Evolutionary conservation across 1,140 invertebrate genomes (phyloP), one percentile per base, ranked within the genome.

Genomic region (Drosophila carrolli): DNA sequence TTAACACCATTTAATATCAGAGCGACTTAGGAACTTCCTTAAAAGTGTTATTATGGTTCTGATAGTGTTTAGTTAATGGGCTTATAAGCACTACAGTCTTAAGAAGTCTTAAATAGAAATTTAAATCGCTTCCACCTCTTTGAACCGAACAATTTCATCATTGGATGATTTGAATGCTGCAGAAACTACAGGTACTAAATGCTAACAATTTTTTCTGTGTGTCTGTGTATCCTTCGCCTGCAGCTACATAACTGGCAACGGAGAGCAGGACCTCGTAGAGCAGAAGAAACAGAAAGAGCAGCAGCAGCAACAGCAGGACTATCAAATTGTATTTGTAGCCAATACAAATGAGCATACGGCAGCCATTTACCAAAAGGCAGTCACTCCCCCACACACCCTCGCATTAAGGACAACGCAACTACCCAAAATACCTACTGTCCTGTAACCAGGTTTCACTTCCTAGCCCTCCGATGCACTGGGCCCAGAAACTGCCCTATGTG

Each of bases 251-350:
- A 35, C 35, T n/a, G 13, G 16, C 9, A 32, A 46, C 6, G 55
- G 13, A 51, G n/a, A 43, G 38, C 44, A 35, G 43, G 44, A 37
- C 43, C n/a, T 41, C 53, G 23, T 7, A 14, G 19, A 67, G 46
- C 14, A 41, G 27, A 14, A 32, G 35, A 37, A 50, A 19, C 41
- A 13, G n/a, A 14, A 57, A 27, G 14, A 44, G 41, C 63, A 46
- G 35, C 60, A 47, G 61, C 51, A 23, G 23, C 50, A 29, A n/a
- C 23, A n/a, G 59, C 51, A 76, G 76, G 68, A 72, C 84, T 83
- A 89, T 89, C 81, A 89, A 89, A 89, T 89, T 89, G 84, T 89
- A 83, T 89, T 89, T 89, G 84, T 81, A 84, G 80, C 76, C 84
- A 84, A 89, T 89, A 89, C 84, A 89, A 89, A 89, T 89, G 84